Conservation (phyloP, 2,797 vertebrate genomes). For the Pitangus sulphuratus region DNA sequence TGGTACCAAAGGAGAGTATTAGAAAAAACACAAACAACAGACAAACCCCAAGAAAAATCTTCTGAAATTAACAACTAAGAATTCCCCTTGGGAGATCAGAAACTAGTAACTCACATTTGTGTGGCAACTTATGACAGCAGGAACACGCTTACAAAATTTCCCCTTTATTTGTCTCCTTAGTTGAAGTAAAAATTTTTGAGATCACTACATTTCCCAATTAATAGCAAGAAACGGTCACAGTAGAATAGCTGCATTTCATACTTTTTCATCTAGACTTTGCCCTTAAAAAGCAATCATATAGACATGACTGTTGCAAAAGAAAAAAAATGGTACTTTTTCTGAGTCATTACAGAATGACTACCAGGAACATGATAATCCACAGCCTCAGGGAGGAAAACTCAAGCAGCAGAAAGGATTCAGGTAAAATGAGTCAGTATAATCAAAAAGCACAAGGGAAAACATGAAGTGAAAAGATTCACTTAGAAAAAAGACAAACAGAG, state of each 20-base stretch:
- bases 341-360: slow-evolving; percentile 9
- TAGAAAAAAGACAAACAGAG: background rate
- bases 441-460: background rate
- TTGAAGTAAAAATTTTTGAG: background rate
- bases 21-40: background rate
- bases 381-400: background rate
- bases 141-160: background rate
- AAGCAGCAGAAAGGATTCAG: background rate
- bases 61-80: background rate
- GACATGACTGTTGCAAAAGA: background rate
- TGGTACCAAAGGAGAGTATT: background rate
- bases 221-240: background rate
- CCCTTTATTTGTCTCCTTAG: background rate
- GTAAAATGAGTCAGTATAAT: background rate
- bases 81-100: background rate
- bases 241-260: background rate
- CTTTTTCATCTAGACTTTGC: background rate
- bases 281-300: background rate
- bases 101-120: background rate
- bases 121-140: background rate
- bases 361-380: background rate
- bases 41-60: background rate
- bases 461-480: background rate
- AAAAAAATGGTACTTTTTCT: slow-evolving; percentile 12
- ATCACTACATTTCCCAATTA: background rate